Evolutionary conservation across 2,888 invertebrate genomes (phyloP), one percentile per base, ranked within the genome.

Genomic region (Galerucella nymphaeae): DNA sequence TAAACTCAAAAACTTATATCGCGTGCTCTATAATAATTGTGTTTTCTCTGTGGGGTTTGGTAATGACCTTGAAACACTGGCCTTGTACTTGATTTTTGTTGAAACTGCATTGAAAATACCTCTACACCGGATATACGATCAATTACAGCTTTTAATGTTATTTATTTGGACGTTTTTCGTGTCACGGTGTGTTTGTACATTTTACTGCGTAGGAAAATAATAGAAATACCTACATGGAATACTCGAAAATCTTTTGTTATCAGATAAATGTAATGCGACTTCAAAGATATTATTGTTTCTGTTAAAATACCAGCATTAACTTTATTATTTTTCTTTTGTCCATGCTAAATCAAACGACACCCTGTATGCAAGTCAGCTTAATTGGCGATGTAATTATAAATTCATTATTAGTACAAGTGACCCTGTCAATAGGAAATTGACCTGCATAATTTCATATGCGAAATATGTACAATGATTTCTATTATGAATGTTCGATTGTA

Each of bases 61-160:
- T 55, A 55, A 42, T 62, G 63, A 30, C 69, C 69, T 69, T 69
- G 69, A 63, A 62, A 69, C 30, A 18, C 6, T 55, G 62, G 45
- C 69, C 53, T 62, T 69, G 69, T 16, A 62, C 62, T 62, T 69
- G 62, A 63, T 50, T 69, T 42, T 55, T 41, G 23, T 20, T 53
- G 50, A 38, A 63, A 14, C n/a, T 14, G 55, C 42, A 66, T 30
- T 66, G 55, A 48, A 53, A 65, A 18, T 38, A 16, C 59, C 59
- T 59, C 59, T 42, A 63, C 68, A n/a, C n/a, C 61, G 69, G 69
- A 69, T 69, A 55, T 42, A 18, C 69, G 62, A 69, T 62, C 69
- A 69, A 69, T 69, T 69, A 63, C n/a, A 66, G 62, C 16, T 61
- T 13, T 11, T 64, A 41, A 53, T 38, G 20, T 23, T 66, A 41